A percentile compares a stretch with the other conserved stretches of the same genome.
These are phyloP conservation scores for Aphodius granarius DNA, from an alignment of 2,888 invertebrate species.

Conservation along the genomic window DNA sequence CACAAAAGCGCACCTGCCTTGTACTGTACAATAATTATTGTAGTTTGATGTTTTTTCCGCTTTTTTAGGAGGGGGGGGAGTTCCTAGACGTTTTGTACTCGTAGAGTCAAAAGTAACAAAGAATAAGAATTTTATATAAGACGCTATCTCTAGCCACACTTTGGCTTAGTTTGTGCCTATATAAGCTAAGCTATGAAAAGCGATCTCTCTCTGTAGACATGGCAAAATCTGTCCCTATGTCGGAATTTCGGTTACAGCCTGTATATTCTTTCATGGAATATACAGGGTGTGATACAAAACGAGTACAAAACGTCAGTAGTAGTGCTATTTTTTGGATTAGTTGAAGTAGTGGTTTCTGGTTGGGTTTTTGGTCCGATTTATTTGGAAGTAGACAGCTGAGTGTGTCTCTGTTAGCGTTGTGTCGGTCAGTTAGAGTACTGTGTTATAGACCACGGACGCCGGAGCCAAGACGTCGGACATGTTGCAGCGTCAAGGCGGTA, in stretches of 20 bases:
- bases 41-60: neutral
- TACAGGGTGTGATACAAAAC: too few species aligned
- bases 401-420: slow-evolving; percentile 24
- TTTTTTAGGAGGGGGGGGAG: neutral
- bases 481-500: slow-evolving; percentile 94
- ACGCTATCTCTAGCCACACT: too few species aligned
- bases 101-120: too few species aligned
- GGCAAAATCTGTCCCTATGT: too few species aligned
- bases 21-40: neutral
- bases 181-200: too few species aligned
- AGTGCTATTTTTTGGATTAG: neutral
- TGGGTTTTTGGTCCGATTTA: neutral
- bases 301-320: neutral
- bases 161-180: too few species aligned
- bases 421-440: slow-evolving; percentile 31
- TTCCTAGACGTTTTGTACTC: neutral
- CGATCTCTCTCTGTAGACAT: too few species aligned
- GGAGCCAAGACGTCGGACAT: slow-evolving; percentile 88
- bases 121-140: too few species aligned
- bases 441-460: slow-evolving; percentile 87
- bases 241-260: too few species aligned
- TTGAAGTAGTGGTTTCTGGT: neutral
- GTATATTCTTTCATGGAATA: too few species aligned
- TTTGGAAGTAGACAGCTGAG: slow-evolving; percentile 20
- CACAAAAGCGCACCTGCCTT: neutral